Percentiles rank a stretch among this genome's conserved stretches.
phyloP scores from a whole-genome alignment of 1,140 invertebrate species.

The Agrypnia vestita region DNA sequence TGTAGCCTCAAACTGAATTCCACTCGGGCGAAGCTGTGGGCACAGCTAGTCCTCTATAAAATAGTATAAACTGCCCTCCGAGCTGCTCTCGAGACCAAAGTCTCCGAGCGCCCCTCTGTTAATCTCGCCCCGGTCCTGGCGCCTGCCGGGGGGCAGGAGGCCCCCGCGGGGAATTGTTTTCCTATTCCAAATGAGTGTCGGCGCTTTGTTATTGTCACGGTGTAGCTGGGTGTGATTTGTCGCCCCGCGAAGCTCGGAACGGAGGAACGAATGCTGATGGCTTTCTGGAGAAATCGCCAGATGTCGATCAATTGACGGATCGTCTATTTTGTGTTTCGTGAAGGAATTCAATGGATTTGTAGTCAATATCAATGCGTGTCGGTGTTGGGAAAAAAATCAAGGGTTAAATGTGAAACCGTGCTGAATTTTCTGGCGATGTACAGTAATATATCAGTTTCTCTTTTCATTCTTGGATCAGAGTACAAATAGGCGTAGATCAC shows the following conservation, averaged over 20 bases:
- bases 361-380: not conserved
- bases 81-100: no score
- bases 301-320: conserved; percentile 34
- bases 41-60: no score
- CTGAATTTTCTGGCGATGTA: no score
- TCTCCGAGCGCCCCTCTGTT: not conserved
- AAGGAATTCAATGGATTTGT: conserved; percentile 8
- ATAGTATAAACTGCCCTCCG: no score
- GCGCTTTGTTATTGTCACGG: conserved; percentile 52
- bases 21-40: no score
- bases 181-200: conserved; percentile 48
- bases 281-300: conserved; percentile 25
- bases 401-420: no score
- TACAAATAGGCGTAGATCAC: no score
- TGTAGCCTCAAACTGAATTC: no score
- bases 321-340: conserved; percentile 30
- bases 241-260: not conserved
- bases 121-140: not conserved
- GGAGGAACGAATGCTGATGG: conserved; percentile 32
- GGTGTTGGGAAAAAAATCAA: no score
- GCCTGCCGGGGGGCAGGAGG: no score
- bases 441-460: no score
- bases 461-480: no score
- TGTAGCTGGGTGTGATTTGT: conserved; percentile 16
- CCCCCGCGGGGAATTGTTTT: conserved; percentile 48